phyloP scores from a whole-genome alignment of 2,113 vertebrate genomes.

The Vidua macroura region DNA sequence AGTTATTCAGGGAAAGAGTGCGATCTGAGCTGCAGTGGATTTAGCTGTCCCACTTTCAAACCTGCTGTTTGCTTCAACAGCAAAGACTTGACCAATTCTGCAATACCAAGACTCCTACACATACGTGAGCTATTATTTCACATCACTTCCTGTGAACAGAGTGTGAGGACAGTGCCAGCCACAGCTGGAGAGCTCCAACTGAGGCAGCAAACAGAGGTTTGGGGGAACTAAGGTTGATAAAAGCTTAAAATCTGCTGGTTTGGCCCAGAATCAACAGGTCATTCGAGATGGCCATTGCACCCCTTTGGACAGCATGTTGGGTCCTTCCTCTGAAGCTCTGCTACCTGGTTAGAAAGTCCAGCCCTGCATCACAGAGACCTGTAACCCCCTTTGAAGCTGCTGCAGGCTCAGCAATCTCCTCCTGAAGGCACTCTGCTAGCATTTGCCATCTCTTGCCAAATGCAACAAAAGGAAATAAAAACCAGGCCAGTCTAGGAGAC shows the following conservation, averaged over 20 bases:
- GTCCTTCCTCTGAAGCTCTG: not conserved
- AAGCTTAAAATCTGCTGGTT: not conserved
- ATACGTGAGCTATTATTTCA: not conserved
- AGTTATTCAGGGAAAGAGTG: not conserved
- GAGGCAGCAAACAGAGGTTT: not conserved
- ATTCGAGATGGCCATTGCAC: not conserved
- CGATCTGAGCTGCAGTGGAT: not conserved
- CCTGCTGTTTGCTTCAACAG: not conserved
- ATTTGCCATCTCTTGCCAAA: not conserved
- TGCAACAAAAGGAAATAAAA: conserved; percentile 9
- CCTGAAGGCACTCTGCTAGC: not conserved
- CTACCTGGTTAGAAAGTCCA: not conserved
- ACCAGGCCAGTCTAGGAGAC: not conserved
- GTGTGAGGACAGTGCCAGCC: not conserved
- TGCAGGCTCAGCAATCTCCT: not conserved
- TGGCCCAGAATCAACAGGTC: not conserved
- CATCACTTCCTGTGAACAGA: not conserved
- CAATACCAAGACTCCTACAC: not conserved
- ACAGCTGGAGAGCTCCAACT: not conserved
- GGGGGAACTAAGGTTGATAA: not conserved
- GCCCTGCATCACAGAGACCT: not conserved
- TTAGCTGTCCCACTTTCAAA: not conserved
- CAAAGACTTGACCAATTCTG: not conserved
- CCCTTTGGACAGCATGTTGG: not conserved
- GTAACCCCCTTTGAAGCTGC: not conserved